Base-by-base conservation (phyloP, 2,797 vertebrate species). In the Smutsia gigantea region DNA sequence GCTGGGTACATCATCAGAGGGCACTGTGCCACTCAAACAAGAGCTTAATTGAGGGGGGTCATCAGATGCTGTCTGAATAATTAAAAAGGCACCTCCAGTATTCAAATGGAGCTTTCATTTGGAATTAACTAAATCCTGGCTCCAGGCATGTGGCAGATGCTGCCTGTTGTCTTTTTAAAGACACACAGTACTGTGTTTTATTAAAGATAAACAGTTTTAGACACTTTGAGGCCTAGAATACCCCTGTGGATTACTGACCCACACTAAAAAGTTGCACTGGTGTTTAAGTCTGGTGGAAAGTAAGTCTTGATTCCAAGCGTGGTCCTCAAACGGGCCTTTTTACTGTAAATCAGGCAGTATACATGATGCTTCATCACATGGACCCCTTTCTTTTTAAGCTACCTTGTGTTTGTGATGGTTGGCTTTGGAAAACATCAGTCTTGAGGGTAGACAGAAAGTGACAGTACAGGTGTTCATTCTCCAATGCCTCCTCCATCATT, bases 51-150 rank as follows among this genome's bases (percentile, higher is more conserved):
- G 68, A 92, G 23, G 93, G 63, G 4, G 59, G 39, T 84, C 77
- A 61, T 69, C 83, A 75, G 19, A 12, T 46, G 27, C 34, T 63
- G 49, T 51, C 31, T 93, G 64, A 90, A 89, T 93, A 94, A 96
- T 91, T 96, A 51, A 96, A 92, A 92, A 85, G 69, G 15, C 12
- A 29, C 55, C n/a, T 92, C 64, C 53, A 81, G 39, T 78, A 42
- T 87, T 88, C 49, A 96, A 68, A 71, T 37, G 63, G 88, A 66
- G 46, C 49, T 82, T 75, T 37, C 57, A 4, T 72, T 92, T 63
- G 61, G 29, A n/a, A 57, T 87, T 61, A 42, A 12, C n/a, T 66
- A 49, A 46, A 46, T 46, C 12, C 46, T 46, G 46, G 46, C 46
- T 46, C 46, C 46, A 46, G 46, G 10, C 46, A 46, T 46, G 46